Conservation (phyloP, 2,113 vertebrate species). For the Sceloporus tristichus region DNA sequence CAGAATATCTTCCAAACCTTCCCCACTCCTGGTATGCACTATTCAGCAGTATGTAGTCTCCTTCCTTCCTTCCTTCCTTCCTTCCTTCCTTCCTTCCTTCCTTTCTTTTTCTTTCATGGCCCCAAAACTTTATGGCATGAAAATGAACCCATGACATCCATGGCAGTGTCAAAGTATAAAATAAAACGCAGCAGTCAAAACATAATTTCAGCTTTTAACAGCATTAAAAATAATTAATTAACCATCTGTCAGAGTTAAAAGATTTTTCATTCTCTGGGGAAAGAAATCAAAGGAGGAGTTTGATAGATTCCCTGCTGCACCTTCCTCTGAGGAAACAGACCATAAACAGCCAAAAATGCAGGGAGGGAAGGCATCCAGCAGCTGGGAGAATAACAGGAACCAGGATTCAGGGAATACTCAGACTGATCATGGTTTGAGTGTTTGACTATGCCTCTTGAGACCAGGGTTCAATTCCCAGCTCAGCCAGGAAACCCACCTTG, state of each 20-base stretch:
- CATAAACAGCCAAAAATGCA: background rate
- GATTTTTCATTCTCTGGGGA: background rate
- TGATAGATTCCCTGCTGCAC: background rate
- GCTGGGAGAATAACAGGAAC: background rate
- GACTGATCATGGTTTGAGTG: too few species aligned
- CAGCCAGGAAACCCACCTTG: too few species aligned
- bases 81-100: background rate
- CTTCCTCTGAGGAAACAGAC: background rate
- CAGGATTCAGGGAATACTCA: background rate
- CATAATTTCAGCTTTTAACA: background rate
- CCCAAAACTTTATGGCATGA: background rate
- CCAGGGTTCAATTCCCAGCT: too few species aligned
- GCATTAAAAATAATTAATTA: background rate
- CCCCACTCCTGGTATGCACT: background rate
- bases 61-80: background rate
- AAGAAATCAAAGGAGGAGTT: background rate
- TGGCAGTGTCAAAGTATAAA: background rate
- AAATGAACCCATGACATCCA: background rate
- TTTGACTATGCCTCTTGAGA: too few species aligned
- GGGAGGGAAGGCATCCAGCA: background rate
- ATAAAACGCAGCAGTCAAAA: background rate
- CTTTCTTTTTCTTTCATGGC: background rate
- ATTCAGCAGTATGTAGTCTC: background rate
- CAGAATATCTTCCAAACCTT: too few species aligned
- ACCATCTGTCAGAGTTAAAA: background rate